Conservation (phyloP, 2,888 invertebrate species). For the Campoletis raptor region DNA sequence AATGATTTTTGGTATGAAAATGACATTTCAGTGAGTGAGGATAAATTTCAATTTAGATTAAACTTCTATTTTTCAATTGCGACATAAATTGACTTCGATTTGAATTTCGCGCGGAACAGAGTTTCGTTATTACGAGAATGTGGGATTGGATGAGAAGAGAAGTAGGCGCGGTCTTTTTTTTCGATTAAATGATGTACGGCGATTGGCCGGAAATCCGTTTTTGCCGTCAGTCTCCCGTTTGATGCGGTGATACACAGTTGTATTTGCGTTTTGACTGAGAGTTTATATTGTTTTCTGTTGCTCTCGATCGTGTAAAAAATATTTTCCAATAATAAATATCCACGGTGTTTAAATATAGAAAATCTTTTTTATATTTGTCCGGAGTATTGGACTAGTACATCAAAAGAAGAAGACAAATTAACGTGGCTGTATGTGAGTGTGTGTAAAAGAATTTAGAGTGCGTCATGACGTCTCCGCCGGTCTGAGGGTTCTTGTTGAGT, state of each 20-base stretch:
- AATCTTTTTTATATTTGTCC: constrained; percentile 25
- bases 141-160: constrained; percentile 21
- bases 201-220: constrained; percentile 64
- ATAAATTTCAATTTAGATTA: not conserved
- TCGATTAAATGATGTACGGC: constrained; percentile 46
- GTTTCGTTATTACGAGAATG: not conserved
- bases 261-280: constrained; percentile 68
- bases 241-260: constrained; percentile 79
- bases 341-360: constrained; percentile 16
- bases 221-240: constrained; percentile 76
- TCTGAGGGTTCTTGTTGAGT: constrained; percentile 58
- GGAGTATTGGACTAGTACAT: constrained; percentile 48
- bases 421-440: constrained; percentile 28
- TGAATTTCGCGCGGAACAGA: constrained; percentile 16
- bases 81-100: not conserved
- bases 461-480: constrained; percentile 67
- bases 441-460: constrained; percentile 44
- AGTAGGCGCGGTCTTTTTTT: constrained; percentile 38
- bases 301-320: constrained; percentile 10
- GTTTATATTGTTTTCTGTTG: constrained; percentile 44
- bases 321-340: constrained; percentile 16
- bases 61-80: not conserved
- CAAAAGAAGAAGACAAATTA: constrained; percentile 62
- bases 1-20: too few relatives aligned
- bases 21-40: too few relatives aligned